phyloP scores from a whole-genome alignment of 2,888 invertebrate species.

The Clistopyga incitator region DNA sequence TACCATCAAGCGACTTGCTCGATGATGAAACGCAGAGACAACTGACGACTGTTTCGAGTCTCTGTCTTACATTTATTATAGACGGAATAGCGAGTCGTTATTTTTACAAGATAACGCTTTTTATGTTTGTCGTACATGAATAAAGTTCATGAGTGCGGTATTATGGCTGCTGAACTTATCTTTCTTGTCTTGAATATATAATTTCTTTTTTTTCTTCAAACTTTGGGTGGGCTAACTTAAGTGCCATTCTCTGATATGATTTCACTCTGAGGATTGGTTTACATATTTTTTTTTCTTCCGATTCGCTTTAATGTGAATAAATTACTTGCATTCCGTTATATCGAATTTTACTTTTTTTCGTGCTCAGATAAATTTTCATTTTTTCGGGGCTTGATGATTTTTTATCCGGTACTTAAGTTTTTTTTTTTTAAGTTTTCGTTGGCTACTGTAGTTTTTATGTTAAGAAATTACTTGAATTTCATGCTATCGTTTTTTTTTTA shows the following conservation, averaged over 20 bases:
- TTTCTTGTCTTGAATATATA: not conserved
- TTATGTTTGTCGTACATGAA: conserved; percentile 8
- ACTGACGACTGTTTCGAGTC: conserved; percentile 18
- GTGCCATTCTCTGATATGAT: not conserved
- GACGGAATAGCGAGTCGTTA: conserved; percentile 1
- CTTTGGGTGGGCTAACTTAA: not conserved
- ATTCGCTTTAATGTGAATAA: not conserved
- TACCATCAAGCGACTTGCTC: not conserved
- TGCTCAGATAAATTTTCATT: not conserved
- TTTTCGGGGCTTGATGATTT: not conserved
- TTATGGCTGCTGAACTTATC: conserved; percentile 6
- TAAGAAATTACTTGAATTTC: not conserved
- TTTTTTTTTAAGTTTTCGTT: too few relatives aligned
- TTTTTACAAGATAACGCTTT: conserved; percentile 17
- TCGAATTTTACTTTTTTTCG: not conserved
- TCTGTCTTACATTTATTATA: conserved; percentile 1
- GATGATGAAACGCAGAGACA: conserved; percentile 3
- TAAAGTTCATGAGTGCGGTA: conserved; percentile 2
- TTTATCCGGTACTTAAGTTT: too few relatives aligned
- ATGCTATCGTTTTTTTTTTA: not conserved
- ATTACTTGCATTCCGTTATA: not conserved
- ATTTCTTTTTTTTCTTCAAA: conserved; percentile 4
- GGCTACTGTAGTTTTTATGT: too few relatives aligned
- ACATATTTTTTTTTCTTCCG: not conserved
- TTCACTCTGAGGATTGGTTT: not conserved